phyloP scores from a whole-genome alignment of 2,888 invertebrate species.

The Phania funesta region DNA sequence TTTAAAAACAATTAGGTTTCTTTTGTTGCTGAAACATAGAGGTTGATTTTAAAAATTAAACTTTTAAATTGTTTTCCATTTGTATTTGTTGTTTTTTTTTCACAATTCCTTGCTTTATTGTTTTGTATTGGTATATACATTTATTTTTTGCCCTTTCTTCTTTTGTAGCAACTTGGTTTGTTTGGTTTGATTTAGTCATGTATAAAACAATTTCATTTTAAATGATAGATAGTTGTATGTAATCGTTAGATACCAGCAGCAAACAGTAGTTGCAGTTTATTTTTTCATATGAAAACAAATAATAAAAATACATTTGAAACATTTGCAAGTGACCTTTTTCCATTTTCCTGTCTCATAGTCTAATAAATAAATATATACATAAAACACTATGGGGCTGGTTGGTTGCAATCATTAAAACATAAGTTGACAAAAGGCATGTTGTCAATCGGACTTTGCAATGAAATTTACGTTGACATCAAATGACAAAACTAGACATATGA shows the following conservation, averaged over 20 bases:
- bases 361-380: conserved; percentile 46
- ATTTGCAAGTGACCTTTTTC: conserved; percentile 57
- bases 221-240: conserved; percentile 48
- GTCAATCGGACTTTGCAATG: no score
- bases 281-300: background rate
- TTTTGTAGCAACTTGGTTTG: conserved; percentile 45
- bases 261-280: conserved; percentile 7
- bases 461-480: no score
- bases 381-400: conserved; percentile 9
- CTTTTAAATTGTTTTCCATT: conserved; percentile 29
- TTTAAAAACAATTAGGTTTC: conserved; percentile 13
- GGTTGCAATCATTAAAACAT: no score
- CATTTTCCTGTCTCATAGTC: conserved; percentile 64
- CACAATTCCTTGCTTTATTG: conserved; percentile 4
- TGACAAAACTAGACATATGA: no score
- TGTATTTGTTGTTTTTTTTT: background rate
- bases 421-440: no score
- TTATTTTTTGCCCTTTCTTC: background rate
- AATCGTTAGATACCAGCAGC: conserved; percentile 46
- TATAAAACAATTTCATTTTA: conserved; percentile 55
- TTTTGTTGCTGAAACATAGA: conserved; percentile 9
- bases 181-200: conserved; percentile 60
- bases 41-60: conserved; percentile 36
- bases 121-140: conserved; percentile 24
- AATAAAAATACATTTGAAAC: conserved; percentile 13